Conservation (phyloP, 2,113 vertebrate genomes). For the Polyodon spathula region DNA sequence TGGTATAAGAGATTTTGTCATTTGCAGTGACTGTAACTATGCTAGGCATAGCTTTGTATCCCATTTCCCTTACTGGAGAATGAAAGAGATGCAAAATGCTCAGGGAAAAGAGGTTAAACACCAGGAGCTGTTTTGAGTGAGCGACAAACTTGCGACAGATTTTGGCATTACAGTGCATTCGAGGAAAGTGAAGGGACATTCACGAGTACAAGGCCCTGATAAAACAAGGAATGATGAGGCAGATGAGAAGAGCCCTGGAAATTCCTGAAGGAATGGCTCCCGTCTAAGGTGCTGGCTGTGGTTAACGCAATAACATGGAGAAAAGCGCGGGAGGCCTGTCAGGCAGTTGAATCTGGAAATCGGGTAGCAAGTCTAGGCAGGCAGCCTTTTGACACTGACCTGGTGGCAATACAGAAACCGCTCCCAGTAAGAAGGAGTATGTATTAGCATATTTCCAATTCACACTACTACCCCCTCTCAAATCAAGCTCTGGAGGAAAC, state of each 20-base stretch:
- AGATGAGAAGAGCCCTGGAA: neutral
- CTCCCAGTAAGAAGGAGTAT: neutral
- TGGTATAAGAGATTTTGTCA: neutral
- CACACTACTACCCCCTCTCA: neutral
- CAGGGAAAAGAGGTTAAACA: conserved; percentile 4
- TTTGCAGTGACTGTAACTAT: conserved; percentile 14
- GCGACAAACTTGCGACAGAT: neutral
- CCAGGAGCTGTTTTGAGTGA: neutral
- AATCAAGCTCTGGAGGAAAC: neutral
- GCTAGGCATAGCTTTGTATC: conserved; percentile 2
- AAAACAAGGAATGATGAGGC: conserved; percentile 2
- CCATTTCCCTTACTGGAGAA: no score
- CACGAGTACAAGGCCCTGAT: conserved; percentile 1
- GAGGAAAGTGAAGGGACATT: conserved; percentile 12
- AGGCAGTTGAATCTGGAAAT: neutral
- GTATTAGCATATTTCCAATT: neutral
- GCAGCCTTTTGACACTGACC: neutral
- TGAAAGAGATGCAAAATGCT: conserved; percentile 7
- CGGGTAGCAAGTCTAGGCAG: neutral
- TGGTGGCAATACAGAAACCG: neutral
- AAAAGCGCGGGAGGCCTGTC: neutral
- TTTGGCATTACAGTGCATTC: neutral
- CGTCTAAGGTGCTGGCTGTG: neutral
- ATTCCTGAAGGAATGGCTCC: neutral
- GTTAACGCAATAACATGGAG: neutral